Evolutionary conservation across 2,113 vertebrate genomes (phyloP).

Genomic region (Pangasianodon hypophthalmus): DNA sequence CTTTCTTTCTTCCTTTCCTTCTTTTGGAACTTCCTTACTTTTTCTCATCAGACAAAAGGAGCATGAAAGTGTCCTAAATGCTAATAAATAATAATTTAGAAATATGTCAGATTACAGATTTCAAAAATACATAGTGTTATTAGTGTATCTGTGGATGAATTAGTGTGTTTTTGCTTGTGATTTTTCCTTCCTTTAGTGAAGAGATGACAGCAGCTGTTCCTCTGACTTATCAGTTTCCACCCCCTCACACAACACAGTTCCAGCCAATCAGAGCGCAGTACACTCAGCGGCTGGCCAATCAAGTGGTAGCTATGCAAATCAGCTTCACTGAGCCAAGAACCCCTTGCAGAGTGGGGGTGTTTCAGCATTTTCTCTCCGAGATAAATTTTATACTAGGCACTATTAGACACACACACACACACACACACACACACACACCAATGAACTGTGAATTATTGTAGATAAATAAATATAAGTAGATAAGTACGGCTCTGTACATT

Average conservation of each 20-base stretch:
- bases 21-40: neutral
- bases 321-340: neutral
- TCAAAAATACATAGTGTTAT: neutral
- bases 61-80: neutral
- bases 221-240: neutral
- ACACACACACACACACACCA: neutral
- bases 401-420: neutral
- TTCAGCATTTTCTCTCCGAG: neutral
- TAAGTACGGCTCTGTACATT: neutral
- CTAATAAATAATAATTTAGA: neutral
- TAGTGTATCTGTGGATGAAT: neutral
- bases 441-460: neutral
- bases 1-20: neutral
- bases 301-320: neutral
- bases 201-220: conserved; percentile 9
- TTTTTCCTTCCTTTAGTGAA: conserved; percentile 61
- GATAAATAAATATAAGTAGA: neutral
- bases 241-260: neutral
- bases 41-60: neutral
- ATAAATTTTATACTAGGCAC: neutral
- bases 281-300: neutral
- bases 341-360: neutral
- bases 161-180: conserved; percentile 61
- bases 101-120: neutral
- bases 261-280: neutral